Conservation (phyloP, 1,140 invertebrate genomes). For the Heliconius hermathena region DNA sequence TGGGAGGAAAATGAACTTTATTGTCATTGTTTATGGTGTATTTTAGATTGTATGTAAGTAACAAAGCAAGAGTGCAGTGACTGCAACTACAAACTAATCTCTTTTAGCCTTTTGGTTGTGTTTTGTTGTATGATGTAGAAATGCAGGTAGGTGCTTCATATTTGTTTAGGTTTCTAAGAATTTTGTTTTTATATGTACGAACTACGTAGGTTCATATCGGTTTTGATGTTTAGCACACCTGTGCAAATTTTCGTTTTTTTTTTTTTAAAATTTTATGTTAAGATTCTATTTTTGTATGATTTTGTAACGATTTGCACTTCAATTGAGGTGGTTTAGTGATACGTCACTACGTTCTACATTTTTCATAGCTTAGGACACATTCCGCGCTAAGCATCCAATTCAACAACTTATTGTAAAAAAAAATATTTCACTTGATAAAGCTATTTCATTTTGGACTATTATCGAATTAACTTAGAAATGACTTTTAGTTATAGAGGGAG, state of each 20-base stretch:
- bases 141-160: background rate
- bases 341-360: background rate
- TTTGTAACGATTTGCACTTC: background rate
- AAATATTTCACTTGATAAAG: no score
- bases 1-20: conserved; percentile 5
- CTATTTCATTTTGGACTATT: no score
- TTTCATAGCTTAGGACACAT: background rate
- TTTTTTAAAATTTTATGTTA: background rate
- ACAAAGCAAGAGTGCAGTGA: conserved; percentile 28
- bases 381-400: no score
- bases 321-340: background rate
- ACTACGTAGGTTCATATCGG: background rate
- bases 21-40: background rate
- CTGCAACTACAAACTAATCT: conserved; percentile 18
- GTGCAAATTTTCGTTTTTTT: background rate
- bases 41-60: conserved; percentile 22
- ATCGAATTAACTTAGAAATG: no score
- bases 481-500: no score
- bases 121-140: background rate
- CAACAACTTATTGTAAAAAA: no score
- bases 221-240: conserved; percentile 5
- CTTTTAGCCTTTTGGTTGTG: background rate
- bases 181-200: background rate
- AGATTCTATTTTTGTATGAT: background rate
- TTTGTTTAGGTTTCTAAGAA: conserved; percentile 10